Evolutionary conservation across 2,888 invertebrate species (phyloP), one percentile per base, ranked within the genome.

Genomic region (Arctia plantaginis): DNA sequence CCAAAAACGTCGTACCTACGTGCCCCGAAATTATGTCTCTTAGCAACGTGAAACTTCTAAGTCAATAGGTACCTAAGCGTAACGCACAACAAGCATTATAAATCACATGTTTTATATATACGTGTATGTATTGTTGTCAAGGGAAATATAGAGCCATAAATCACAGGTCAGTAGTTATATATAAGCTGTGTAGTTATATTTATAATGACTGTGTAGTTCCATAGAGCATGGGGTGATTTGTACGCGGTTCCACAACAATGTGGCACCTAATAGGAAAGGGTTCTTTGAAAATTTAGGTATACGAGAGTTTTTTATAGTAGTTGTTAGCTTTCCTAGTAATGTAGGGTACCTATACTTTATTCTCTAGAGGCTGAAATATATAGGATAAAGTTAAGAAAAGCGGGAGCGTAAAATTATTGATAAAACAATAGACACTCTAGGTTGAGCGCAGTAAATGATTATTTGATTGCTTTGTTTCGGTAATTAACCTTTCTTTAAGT

Each of bases 91-190:
- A 80, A 77, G 82, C 81, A 84, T 80, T 82, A 89, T 88, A 89
- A 88, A 87, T 89, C 90, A 90, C 80, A 89, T 86, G 86, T 88
- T 85, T 80, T 83, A 87, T 87, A 84, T 86, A 85, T 89, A 85
- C 64, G 39, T 62, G 41, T 75, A 75, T 66, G 65, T 87, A 85
- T 84, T 81, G 82, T 84, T 80, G 82, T 84, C 79, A 84, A 79
- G 84, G 85, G 77, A 77, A 78, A 82, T 87, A 83, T 80, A 82
- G 77, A 82, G 83, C 80, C 79, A 88, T 88, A 90, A 87, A 88
- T 88, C 90, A 88, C 89, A 84, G 81, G 84, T 86, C 83, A 86
- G 83, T 82, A 82, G 77, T 64, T 76, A 69, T 82, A 79, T 78
- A 79, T 66, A 77, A 69, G n/a, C 70, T 72, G 66, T 77, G 66